Evolutionary conservation across 2,888 invertebrate genomes (phyloP).

Genomic region (Augochlorella aurata): DNA sequence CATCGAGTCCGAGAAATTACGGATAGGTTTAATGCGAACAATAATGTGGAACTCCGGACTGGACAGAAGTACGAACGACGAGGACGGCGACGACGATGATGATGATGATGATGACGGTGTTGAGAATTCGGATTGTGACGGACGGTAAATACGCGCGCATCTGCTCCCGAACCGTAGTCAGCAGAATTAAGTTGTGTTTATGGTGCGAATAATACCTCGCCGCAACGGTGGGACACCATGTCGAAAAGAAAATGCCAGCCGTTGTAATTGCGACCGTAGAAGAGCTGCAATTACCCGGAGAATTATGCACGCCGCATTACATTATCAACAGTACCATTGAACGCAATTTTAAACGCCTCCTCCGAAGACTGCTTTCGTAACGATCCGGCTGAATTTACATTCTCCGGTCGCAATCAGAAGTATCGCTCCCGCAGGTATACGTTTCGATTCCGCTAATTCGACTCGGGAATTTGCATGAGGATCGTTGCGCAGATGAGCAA

Average conservation of each 20-base stretch:
- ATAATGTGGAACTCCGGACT: slow-evolving; percentile 46
- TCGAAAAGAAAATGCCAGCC: slow-evolving; percentile 9
- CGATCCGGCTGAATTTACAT: background rate
- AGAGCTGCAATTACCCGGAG: slow-evolving; percentile 28
- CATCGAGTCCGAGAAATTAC: slow-evolving; percentile 45
- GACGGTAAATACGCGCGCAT: slow-evolving; percentile 59
- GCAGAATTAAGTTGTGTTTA: slow-evolving; percentile 52
- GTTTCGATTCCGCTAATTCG: background rate
- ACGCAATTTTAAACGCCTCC: background rate
- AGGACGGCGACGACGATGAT: slow-evolving; percentile 55
- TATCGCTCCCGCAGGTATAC: no score
- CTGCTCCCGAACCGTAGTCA: slow-evolving; percentile 48
- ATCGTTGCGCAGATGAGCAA: slow-evolving; percentile 5
- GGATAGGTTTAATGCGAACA: slow-evolving; percentile 54
- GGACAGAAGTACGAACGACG: slow-evolving; percentile 52
- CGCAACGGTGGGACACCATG: background rate
- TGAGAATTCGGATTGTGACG: slow-evolving; percentile 60
- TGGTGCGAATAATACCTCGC: slow-evolving; percentile 51
- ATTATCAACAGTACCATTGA: background rate
- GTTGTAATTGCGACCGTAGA: slow-evolving; percentile 41
- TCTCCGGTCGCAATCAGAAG: no score
- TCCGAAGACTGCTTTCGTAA: background rate
- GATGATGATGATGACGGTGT: slow-evolving; percentile 60
- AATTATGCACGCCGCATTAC: background rate
- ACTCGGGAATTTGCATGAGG: background rate